Conservation (phyloP, 2,888 invertebrate genomes). For the Mellilla xanthometata region DNA sequence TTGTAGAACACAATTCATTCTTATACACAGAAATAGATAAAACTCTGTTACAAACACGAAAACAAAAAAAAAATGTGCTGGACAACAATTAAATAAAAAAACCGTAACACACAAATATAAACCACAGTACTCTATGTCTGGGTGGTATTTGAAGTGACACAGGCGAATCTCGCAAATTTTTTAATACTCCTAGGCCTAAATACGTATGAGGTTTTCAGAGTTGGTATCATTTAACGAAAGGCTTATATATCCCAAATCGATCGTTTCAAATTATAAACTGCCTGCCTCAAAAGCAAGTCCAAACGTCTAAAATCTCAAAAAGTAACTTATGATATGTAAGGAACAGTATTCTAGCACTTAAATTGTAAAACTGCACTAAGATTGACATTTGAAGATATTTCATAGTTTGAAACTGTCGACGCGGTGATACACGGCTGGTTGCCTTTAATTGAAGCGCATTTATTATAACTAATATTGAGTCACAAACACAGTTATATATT, state of each 20-base stretch:
- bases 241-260: not conserved
- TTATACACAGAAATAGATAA: constrained; percentile 71
- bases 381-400: no score
- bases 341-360: constrained; percentile 11
- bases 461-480: no score
- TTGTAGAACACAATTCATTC: constrained; percentile 64
- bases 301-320: constrained; percentile 10
- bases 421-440: no score
- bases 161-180: no score
- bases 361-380: not conserved
- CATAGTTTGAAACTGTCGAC: no score
- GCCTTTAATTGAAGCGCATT: no score
- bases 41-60: constrained; percentile 74
- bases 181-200: no score
- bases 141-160: not conserved
- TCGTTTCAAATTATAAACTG: not conserved
- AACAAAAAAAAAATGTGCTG: constrained; percentile 71
- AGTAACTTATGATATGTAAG: constrained; percentile 18
- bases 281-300: not conserved
- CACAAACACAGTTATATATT: no score
- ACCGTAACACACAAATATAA: constrained; percentile 46
- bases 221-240: no score
- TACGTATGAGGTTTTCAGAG: no score
- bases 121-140: constrained; percentile 16
- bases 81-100: constrained; percentile 75